These are phyloP conservation scores for Bombus ignitus DNA, from an alignment of 1,140 invertebrate species.

Conservation along the genomic window DNA sequence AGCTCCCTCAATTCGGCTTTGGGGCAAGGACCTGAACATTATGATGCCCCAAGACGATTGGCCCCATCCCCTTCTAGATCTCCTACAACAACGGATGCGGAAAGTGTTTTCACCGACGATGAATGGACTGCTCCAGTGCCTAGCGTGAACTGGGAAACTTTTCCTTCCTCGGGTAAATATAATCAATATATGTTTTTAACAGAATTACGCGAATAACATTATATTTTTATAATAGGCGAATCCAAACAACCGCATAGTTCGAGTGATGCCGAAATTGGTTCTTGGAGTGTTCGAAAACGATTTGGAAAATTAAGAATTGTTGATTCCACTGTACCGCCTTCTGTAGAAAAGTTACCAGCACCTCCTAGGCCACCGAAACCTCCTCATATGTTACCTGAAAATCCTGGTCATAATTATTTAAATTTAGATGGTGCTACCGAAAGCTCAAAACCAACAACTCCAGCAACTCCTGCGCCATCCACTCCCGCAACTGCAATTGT, in stretches of 20 bases:
- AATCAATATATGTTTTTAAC: not conserved
- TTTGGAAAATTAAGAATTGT: constrained; percentile 84
- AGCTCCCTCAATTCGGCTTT: constrained; percentile 77
- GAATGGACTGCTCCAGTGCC: constrained; percentile 75
- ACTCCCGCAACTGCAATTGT: constrained; percentile 71
- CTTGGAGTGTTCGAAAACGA: constrained; percentile 84
- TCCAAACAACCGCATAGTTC: constrained; percentile 83
- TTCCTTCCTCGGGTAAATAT: constrained; percentile 75
- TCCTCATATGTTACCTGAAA: constrained; percentile 82
- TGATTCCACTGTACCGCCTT: constrained; percentile 68
- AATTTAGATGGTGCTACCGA: constrained; percentile 81
- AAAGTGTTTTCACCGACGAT: constrained; percentile 79
- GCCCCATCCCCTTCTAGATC: constrained; percentile 79
- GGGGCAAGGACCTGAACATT: constrained; percentile 77
- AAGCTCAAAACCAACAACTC: constrained; percentile 78
- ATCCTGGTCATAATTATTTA: constrained; percentile 83
- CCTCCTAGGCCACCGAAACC: constrained; percentile 91
- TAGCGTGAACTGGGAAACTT: constrained; percentile 84
- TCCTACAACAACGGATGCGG: constrained; percentile 80
- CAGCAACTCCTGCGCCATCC: constrained; percentile 75
- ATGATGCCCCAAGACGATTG: constrained; percentile 79
- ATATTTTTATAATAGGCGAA: constrained; percentile 61
- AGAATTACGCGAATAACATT: not conserved
- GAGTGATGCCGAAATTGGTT: constrained; percentile 84
- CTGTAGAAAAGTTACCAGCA: constrained; percentile 77